phyloP scores from a whole-genome alignment of 2,888 invertebrate species.

The Catocala sponsa region DNA sequence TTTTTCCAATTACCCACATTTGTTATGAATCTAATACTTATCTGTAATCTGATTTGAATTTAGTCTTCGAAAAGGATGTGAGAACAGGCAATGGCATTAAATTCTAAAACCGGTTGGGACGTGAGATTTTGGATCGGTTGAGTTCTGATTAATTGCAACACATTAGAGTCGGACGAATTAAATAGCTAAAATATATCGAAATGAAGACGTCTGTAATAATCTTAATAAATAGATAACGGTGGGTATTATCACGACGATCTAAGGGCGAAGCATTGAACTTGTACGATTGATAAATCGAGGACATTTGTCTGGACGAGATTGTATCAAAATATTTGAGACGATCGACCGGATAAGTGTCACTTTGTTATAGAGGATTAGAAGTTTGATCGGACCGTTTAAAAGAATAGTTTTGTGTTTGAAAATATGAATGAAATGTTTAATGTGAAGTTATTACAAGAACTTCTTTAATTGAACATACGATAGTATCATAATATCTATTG shows the following conservation, averaged over 20 bases:
- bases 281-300: constrained; percentile 79
- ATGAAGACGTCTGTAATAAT: constrained; percentile 82
- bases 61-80: constrained; percentile 45
- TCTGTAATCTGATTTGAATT: constrained; percentile 25
- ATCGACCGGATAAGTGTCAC: constrained; percentile 81
- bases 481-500: too few species aligned
- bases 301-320: constrained; percentile 83
- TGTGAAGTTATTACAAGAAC: neutral
- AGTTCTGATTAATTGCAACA: constrained; percentile 60
- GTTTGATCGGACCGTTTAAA: constrained; percentile 49
- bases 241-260: constrained; percentile 73
- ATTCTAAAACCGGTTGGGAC: constrained; percentile 42
- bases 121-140: constrained; percentile 38
- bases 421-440: constrained; percentile 10
- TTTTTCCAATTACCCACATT: constrained; percentile 44
- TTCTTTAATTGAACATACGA: neutral
- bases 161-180: constrained; percentile 69
- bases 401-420: constrained; percentile 33
- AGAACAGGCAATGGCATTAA: constrained; percentile 44
- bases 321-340: constrained; percentile 86
- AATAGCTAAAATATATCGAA: constrained; percentile 68
- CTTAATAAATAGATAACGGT: constrained; percentile 78
- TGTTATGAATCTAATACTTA: constrained; percentile 27
- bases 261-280: constrained; percentile 60
- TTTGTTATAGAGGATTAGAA: constrained; percentile 75